Evolutionary conservation across 2,888 invertebrate genomes (phyloP), one percentile per base, ranked within the genome.

Genomic region (Rugalucina vietnamica): DNA sequence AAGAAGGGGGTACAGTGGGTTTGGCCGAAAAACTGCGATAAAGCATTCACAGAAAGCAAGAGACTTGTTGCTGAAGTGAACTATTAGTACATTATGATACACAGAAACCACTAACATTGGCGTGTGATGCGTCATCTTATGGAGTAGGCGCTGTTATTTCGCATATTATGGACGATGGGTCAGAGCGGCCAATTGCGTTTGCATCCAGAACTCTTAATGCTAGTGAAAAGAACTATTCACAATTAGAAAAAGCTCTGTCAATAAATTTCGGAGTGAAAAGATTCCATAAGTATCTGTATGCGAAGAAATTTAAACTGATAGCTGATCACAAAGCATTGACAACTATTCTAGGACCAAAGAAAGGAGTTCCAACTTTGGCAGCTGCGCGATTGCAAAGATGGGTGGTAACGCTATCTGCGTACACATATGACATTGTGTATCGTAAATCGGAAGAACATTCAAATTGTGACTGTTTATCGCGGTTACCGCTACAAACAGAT

Each of bases 241-340:
- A 94, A 86, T 80, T 94, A 21, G 94, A 95, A 74, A 92, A 94
- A 90, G 94, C 94, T 39, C 88, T 94, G 37, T 88, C 93, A 10
- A 84, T 95, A 5, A 91, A 95, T 21, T 95, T 91, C 82, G 94
- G 93, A 0, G 91, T 95, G 0, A 90, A 91, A 39, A 93, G 93
- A 87, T 95, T 95, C 89, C 93, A 94, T 75, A 90, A 93, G 34
- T 95, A 94, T 85, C 69, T 95, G 0, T 94, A 90, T 82, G 95
- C 95, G 2, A 88, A 93, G 21, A 88, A 91, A n/a, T 96, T 95
- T 86, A 94, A 93, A 0, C 86, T 95, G 21, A 60, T 91, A 10
- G 95, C 95, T 0, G 95, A 95, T 85, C 94, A 95, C 81, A 91
- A 94, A 80, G 95, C 95, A 0, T 84, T 96, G 4, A 93, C 90